A percentile compares a stretch with the other conserved stretches of the same genome.
Evolutionary conservation across 2,113 vertebrate genomes (phyloP).

Genomic region (Zeus faber): DNA sequence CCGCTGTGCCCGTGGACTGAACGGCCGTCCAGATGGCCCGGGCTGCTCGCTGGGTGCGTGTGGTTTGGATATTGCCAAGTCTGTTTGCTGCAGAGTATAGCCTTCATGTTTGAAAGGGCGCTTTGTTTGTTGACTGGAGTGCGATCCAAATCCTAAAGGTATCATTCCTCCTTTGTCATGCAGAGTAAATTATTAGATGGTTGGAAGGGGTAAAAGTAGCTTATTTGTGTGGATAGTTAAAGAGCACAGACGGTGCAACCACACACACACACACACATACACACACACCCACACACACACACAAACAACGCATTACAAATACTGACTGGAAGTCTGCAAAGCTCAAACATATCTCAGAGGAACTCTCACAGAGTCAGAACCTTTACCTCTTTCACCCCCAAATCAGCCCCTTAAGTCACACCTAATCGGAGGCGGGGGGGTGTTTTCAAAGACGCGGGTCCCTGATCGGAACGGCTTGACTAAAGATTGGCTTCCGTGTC

Average conservation of each 20-base stretch:
- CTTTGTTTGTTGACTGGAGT: neutral
- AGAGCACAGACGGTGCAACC: no score
- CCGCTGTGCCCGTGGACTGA: neutral
- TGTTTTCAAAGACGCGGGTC: neutral
- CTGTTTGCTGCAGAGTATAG: neutral
- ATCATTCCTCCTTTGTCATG: neutral
- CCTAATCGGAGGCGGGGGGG: neutral
- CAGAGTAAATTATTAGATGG: slow-evolving; percentile 4
- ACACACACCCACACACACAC: neutral
- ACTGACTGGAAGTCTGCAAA: no score
- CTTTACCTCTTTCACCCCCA: neutral
- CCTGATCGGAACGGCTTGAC: neutral
- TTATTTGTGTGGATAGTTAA: neutral
- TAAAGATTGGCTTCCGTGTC: neutral
- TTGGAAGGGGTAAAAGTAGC: neutral
- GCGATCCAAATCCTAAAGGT: neutral
- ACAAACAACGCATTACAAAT: neutral
- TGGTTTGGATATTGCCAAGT: neutral
- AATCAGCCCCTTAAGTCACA: neutral
- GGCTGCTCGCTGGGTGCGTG: neutral
- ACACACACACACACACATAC: neutral
- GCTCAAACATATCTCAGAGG: neutral
- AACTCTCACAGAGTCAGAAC: neutral
- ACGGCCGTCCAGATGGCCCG: neutral
- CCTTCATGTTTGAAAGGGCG: slow-evolving; percentile 5